Evolutionary conservation across 2,797 vertebrate species (phyloP).

Genomic region (Danio albolineatus): DNA sequence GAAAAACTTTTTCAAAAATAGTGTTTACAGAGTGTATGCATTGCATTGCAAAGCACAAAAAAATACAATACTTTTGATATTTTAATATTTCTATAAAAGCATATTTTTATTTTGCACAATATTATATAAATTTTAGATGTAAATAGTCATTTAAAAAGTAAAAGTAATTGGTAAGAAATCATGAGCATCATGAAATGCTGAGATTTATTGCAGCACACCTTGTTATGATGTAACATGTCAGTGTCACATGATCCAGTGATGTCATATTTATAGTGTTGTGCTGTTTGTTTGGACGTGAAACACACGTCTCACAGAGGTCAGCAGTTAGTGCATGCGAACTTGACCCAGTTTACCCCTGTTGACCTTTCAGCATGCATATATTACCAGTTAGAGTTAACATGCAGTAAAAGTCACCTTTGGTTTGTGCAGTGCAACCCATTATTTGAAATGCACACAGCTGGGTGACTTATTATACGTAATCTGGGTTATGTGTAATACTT

Average conservation of each 20-base stretch:
- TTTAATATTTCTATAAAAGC: background rate
- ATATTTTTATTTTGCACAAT: background rate
- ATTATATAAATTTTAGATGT: background rate
- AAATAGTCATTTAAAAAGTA: too few relatives aligned
- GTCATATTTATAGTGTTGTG: background rate
- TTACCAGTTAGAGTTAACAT: background rate
- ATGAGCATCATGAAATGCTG: background rate
- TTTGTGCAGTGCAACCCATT: too few relatives aligned
- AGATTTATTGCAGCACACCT: too few relatives aligned
- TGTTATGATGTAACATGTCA: conserved; percentile 3
- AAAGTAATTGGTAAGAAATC: background rate
- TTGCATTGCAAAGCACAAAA: background rate
- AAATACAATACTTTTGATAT: background rate
- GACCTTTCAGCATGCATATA: background rate
- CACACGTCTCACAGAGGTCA: background rate
- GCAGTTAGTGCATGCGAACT: background rate
- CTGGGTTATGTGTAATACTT: too few relatives aligned
- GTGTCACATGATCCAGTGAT: background rate
- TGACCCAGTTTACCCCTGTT: background rate
- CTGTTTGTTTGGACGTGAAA: background rate
- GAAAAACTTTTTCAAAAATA: too few relatives aligned
- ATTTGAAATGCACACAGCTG: too few relatives aligned
- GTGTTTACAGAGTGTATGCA: too few relatives aligned
- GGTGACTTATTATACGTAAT: too few relatives aligned
- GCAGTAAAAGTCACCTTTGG: too few relatives aligned